phyloP scores from a whole-genome alignment of 2,113 vertebrate species.

The Perca fluviatilis region DNA sequence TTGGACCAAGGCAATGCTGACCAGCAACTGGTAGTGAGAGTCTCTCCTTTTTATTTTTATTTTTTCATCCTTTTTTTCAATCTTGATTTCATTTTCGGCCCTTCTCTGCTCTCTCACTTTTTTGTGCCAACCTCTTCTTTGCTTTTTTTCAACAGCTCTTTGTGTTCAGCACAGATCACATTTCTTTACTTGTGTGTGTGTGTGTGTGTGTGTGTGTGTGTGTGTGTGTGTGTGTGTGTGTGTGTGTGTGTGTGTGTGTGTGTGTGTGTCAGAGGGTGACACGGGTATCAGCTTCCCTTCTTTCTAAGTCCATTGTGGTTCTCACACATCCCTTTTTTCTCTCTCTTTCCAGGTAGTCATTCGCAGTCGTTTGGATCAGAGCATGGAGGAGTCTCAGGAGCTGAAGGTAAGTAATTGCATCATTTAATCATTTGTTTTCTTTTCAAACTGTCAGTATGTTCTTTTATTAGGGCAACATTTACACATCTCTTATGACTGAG shows the following conservation, averaged over 20 bases:
- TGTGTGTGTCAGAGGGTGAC: constrained; percentile 50
- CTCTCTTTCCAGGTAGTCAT: constrained; percentile 87
- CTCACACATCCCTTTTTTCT: constrained; percentile 38
- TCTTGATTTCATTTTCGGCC: background rate
- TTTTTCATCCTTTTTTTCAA: background rate
- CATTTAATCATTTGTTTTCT: constrained; percentile 3
- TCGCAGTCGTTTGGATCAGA: constrained; percentile 95
- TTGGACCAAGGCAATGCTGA: constrained; percentile 89
- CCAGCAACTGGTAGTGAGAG: constrained; percentile 90
- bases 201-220: constrained; percentile 21
- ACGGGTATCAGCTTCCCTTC: constrained; percentile 71
- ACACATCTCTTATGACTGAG: no score
- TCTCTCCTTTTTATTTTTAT: constrained; percentile 32
- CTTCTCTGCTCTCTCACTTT: background rate
- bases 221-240: constrained; percentile 26
- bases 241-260: constrained; percentile 10
- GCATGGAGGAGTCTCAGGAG: constrained; percentile 93
- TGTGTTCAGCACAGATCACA: constrained; percentile 67
- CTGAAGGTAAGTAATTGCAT: constrained; percentile 88
- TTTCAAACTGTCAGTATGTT: background rate
- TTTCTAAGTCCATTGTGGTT: constrained; percentile 40
- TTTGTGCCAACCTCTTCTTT: constrained; percentile 3
- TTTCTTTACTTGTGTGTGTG: constrained; percentile 56
- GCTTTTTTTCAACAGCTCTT: constrained; percentile 33
- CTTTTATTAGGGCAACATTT: background rate